These are phyloP conservation scores for Sinocyclocheilus anophthalmus DNA, from an alignment of 2,113 vertebrate genomes.

Conservation along the genomic window DNA sequence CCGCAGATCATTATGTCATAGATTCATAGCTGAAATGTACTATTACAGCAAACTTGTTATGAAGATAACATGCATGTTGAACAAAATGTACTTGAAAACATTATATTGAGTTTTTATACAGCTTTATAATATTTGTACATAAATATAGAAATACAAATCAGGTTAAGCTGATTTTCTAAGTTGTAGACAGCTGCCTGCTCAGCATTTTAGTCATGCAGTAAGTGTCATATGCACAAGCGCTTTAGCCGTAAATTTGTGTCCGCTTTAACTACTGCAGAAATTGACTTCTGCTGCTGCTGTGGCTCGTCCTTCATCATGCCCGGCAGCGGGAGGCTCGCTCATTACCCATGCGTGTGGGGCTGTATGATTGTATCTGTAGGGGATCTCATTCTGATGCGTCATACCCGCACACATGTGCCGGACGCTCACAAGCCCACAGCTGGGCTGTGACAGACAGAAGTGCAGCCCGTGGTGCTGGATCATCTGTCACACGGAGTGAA, in stretches of 20 bases:
- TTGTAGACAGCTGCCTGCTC: not conserved
- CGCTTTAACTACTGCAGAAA: constrained; percentile 14
- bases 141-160: too few relatives aligned
- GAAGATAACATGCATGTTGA: not conserved
- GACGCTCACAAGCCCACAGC: constrained; percentile 7
- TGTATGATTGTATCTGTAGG: constrained; percentile 19
- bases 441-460: constrained; percentile 1
- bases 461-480: not conserved
- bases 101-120: not conserved
- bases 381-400: constrained; percentile 6
- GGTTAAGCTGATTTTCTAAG: not conserved
- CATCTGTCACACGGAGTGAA: not conserved
- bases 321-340: not conserved
- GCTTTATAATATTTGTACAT: not conserved
- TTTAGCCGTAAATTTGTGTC: constrained; percentile 24
- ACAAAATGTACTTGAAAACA: not conserved
- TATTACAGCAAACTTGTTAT: not conserved
- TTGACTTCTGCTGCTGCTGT: not conserved
- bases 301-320: constrained; percentile 23
- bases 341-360: not conserved
- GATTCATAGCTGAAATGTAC: not conserved
- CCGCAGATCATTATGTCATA: not conserved
- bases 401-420: constrained; percentile 25
- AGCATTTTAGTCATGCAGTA: not conserved
- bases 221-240: not conserved